Evolutionary conservation across 2,797 vertebrate species (phyloP), one percentile per base, ranked within the genome.

Genomic region (Glyptemys insculpta): DNA sequence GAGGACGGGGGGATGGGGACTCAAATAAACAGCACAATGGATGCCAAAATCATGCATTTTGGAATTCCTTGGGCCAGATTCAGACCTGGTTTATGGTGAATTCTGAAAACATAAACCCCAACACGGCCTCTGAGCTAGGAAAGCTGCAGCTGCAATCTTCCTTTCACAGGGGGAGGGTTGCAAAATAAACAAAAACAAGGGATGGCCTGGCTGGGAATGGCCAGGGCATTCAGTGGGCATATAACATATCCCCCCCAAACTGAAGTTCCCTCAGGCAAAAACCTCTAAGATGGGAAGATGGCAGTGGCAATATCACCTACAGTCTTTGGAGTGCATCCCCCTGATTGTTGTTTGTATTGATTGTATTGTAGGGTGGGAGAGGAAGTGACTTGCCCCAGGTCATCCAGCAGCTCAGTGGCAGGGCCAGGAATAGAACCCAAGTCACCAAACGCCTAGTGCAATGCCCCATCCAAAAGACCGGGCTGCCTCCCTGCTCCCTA

Each of bases 11-110:
- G 44, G 44, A 44, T 44, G 44, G 44, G 44, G 92, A 89, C 91
- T 89, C 83, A 97, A 92, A 94, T 90, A 92, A 94, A 49, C 81
- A 85, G 79, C 37, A 5, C 47, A 29, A 3, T 90, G 76, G 59
- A 81, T 83, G 81, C 79, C 72, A 76, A 65, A 83, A 79, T 52
- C 0, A 1, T 88, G 72, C 50, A 84, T 21, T 87, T 83, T 62
- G 68, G 47, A 93, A 90, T 50, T 85, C 49, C 50, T 53, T 93
- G 87, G n/a, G 0, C 1, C 82, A 86, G 53, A 29, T 90, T 87
- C 81, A 37, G 41, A 89, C 47, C 57, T 79, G 81, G 4, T n/a
- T 92, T 81, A 19, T 65, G n/a, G 47, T 89, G 53, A n/a, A 57
- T 84, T 84, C 65, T 59, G n/a, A 37, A 87, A 49, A 4, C 37